Evolutionary conservation across 2,113 vertebrate species (phyloP).

Genomic region (Carassius gibelio): DNA sequence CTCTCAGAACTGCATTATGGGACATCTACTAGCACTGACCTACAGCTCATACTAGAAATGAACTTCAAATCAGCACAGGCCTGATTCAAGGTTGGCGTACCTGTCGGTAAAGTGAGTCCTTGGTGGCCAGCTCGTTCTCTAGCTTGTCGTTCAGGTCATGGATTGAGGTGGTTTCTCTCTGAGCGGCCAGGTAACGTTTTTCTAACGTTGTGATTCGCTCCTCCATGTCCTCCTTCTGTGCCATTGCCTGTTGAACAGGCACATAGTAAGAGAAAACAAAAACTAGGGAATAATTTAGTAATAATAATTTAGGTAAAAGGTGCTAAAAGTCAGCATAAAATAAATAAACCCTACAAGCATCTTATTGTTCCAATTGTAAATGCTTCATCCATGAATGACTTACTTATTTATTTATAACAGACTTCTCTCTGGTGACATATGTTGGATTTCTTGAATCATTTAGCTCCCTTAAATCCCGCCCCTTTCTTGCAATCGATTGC

Average conservation of each 20-base stretch:
- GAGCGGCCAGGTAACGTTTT: conserved; percentile 93
- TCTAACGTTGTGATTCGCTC: conserved; percentile 94
- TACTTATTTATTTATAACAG: too few relatives aligned
- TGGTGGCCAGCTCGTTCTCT: conserved; percentile 92
- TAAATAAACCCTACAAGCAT: too few relatives aligned
- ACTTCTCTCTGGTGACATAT: too few relatives aligned
- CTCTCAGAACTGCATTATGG: background rate
- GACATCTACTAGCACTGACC: conserved; percentile 10
- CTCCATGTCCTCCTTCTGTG: conserved; percentile 97
- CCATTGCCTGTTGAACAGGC: conserved; percentile 75
- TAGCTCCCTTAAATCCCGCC: too few relatives aligned
- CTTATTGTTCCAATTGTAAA: too few relatives aligned
- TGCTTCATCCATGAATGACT: too few relatives aligned
- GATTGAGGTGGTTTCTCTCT: conserved; percentile 94
- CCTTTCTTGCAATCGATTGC: too few relatives aligned
- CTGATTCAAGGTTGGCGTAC: conserved; percentile 66
- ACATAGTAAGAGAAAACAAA: conserved; percentile 54
- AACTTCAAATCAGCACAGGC: conserved; percentile 52
- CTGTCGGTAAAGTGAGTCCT: conserved; percentile 92
- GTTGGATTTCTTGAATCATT: too few relatives aligned
- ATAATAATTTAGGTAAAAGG: too few relatives aligned
- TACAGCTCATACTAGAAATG: background rate
- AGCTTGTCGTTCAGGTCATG: conserved; percentile 97
- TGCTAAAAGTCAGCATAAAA: too few relatives aligned
- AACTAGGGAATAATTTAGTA: background rate